These are phyloP conservation scores for Cephalopholis sonnerati DNA, from an alignment of 2,113 vertebrate species.

Conservation along the genomic window DNA sequence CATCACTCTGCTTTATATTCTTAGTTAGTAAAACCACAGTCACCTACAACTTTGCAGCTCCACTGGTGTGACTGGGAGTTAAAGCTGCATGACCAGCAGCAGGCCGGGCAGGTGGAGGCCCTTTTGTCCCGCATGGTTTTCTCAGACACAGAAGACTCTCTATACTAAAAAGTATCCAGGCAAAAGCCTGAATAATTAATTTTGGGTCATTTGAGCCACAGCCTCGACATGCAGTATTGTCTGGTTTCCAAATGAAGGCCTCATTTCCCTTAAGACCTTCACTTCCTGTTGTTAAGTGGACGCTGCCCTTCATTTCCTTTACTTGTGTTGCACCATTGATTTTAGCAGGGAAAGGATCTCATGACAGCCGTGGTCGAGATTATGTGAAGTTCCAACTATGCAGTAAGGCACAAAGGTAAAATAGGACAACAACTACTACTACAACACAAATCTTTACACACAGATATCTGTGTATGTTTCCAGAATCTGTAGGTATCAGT, in stretches of 20 bases:
- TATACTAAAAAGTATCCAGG: neutral
- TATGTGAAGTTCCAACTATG: neutral
- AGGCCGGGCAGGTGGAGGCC: neutral
- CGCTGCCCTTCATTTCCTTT: neutral
- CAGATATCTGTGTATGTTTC: too few species aligned
- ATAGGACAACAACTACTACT: neutral
- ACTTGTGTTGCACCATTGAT: neutral
- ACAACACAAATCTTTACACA: too few species aligned
- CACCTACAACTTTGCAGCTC: conserved; percentile 4
- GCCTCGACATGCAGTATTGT: neutral
- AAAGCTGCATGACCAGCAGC: neutral
- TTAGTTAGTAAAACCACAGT: conserved; percentile 23
- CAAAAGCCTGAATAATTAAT: conserved; percentile 6
- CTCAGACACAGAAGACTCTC: neutral
- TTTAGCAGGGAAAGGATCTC: conserved; percentile 1
- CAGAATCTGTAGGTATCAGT: too few species aligned
- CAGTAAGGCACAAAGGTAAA: neutral
- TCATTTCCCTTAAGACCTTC: conserved; percentile 14
- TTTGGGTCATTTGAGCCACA: neutral
- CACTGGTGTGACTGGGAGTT: neutral
- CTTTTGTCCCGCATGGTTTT: neutral
- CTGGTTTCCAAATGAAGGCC: conserved; percentile 6
- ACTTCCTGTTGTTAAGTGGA: conserved; percentile 21
- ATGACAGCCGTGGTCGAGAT: neutral
- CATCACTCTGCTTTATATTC: neutral